Evolutionary conservation across 2,797 vertebrate genomes (phyloP), one percentile per base, ranked within the genome.

Genomic region (Enteromius paludinosus): DNA sequence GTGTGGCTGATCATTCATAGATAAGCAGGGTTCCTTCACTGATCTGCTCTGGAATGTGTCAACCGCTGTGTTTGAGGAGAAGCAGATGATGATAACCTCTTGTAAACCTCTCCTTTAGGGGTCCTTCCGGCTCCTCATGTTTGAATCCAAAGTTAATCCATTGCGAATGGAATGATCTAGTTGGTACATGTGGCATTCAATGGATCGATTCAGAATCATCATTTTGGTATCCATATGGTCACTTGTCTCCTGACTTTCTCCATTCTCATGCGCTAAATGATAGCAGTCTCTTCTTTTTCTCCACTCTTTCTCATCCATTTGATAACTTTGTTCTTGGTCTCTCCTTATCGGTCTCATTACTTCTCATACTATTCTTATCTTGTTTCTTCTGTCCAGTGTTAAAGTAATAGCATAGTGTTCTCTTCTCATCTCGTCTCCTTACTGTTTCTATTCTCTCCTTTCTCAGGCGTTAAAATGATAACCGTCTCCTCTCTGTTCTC

Each of bases 361-460:
- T 70, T 70, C 14, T 45, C 14, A 5, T 45, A 28, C 41, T n/a
- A 28, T 33, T 52, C 28, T 52, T 1, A 1, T 33, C 17, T n/a
- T 3, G 28, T 20, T 47, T 72, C 70, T 33, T 72, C 28, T 33
- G 12, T 15, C 28, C 25, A 4, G 14, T 28, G 11, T 61, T 28
- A 25, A 28, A 28, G 4, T 6, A 12, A 28, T 17, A 15, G 59
- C 6, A 0, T 33, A 12, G 2, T 28, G n/a, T 49, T 28, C 23
- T 47, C 12, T 12, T 73, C n/a, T 7, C 8, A 1, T 43, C 41
- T 33, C 1, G 0, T 30, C 59, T 59, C 68, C 79, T 87, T 47
- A 87, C 65, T 82, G 79, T 77, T 77, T 82, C 70, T 75, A 79
- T 41, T 35, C 14, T 20, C 30, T 52, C n/a, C 33, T 23, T n/a